A percentile compares a stretch with the other conserved stretches of the same genome.
Evolutionary conservation across 2,113 vertebrate species (phyloP).

Genomic region (Jaculus jaculus): DNA sequence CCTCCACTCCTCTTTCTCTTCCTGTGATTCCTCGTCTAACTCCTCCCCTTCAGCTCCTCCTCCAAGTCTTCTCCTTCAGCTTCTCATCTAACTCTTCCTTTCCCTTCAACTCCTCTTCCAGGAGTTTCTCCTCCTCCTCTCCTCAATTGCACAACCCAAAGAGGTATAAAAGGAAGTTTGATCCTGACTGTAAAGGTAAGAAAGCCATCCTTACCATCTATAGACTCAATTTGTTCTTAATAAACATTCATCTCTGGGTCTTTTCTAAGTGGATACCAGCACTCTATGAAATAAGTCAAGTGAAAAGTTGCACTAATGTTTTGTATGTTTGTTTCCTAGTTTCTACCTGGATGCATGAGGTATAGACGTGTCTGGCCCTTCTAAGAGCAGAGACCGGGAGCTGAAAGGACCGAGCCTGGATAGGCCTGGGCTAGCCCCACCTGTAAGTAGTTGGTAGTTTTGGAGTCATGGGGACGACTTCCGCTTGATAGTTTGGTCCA

Average conservation of each 20-base stretch:
- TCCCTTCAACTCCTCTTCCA: too few species aligned
- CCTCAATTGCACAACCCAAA: not conserved
- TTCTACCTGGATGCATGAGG: conserved; percentile 39
- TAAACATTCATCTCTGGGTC: not conserved
- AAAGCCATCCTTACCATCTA: not conserved
- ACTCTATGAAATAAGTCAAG: not conserved
- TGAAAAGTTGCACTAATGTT: not conserved
- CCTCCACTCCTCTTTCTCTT: too few species aligned
- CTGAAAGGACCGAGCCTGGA: conserved; percentile 36
- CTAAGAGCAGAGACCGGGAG: not conserved
- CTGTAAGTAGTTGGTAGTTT: not conserved
- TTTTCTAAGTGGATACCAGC: conserved; percentile 13
- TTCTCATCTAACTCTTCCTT: too few species aligned
- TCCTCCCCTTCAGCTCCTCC: too few species aligned
- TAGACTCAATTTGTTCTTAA: not conserved
- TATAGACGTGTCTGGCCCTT: not conserved
- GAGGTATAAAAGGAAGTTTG: not conserved
- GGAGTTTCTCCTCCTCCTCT: too few species aligned
- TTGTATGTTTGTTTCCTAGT: conserved; percentile 56
- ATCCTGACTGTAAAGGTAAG: not conserved
- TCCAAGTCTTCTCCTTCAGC: too few species aligned
- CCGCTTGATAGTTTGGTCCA: not conserved
- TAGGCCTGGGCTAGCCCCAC: not conserved
- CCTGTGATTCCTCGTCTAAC: too few species aligned
- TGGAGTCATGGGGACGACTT: not conserved